Percentiles rank a stretch among this genome's conserved stretches.
Evolutionary conservation across 2,113 vertebrate genomes (phyloP).

Genomic region (Crotalus tigris): DNA sequence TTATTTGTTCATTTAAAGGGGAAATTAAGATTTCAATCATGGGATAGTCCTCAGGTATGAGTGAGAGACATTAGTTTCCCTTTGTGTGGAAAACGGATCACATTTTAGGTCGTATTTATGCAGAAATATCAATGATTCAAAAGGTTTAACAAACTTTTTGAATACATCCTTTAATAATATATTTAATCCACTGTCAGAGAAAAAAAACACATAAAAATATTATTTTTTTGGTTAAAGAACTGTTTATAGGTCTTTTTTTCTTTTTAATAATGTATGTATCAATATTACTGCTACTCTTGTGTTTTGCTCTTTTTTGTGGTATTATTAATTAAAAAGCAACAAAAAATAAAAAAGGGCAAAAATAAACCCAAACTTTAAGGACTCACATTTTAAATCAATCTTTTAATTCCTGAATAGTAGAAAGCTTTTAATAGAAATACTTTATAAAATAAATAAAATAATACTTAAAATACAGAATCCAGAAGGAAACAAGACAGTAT

Average conservation of each 20-base stretch:
- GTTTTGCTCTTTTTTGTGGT: neutral
- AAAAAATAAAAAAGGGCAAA: neutral
- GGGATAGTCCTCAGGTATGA: neutral
- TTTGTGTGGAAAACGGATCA: neutral
- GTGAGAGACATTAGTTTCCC: neutral
- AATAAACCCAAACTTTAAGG: neutral
- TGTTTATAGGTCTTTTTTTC: neutral
- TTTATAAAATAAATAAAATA: neutral
- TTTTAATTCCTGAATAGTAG: neutral
- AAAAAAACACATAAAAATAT: neutral
- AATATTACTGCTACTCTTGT: neutral
- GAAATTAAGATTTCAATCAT: neutral
- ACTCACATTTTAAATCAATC: neutral
- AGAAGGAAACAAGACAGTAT: neutral
- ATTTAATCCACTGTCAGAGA: neutral
- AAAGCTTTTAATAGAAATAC: neutral
- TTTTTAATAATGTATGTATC: neutral
- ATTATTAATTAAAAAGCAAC: neutral
- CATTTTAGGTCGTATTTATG: neutral
- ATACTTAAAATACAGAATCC: neutral
- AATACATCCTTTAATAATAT: neutral
- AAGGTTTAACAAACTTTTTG: neutral
- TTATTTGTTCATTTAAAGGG: neutral
- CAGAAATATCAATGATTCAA: neutral
- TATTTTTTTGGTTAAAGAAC: neutral